Evolutionary conservation across 2,888 invertebrate genomes (phyloP).

Genomic region (Muscina levida): DNA sequence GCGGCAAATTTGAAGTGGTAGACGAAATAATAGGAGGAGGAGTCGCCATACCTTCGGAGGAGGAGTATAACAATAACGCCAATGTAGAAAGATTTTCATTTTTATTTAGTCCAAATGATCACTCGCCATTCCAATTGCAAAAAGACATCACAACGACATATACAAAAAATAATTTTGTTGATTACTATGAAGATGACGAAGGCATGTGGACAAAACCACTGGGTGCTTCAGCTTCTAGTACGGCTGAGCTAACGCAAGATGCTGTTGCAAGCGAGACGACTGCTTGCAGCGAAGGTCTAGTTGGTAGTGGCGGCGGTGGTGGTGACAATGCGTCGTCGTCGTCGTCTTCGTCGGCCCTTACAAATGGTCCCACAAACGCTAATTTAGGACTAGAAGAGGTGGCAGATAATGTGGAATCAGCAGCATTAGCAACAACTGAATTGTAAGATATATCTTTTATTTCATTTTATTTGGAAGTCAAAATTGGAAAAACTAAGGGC

Average conservation of each 20-base stretch:
- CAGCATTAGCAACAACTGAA: slow-evolving; percentile 49
- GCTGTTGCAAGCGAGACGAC: background rate
- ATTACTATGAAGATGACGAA: slow-evolving; percentile 75
- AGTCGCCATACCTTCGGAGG: slow-evolving; percentile 65
- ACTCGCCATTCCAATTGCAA: slow-evolving; percentile 42
- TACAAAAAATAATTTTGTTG: slow-evolving; percentile 70
- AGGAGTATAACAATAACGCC: slow-evolving; percentile 77
- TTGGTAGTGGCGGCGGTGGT: slow-evolving; percentile 13
- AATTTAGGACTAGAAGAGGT: slow-evolving; percentile 51
- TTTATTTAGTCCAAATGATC: slow-evolving; percentile 46
- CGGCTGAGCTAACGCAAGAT: slow-evolving; percentile 18
- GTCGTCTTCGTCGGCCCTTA: slow-evolving; percentile 37
- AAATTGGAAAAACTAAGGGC: too few species aligned
- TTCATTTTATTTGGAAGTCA: slow-evolving; percentile 49
- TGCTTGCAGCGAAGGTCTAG: too few species aligned
- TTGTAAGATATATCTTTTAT: slow-evolving; percentile 56
- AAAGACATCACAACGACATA: slow-evolving; percentile 21
- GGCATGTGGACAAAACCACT: slow-evolving; percentile 78
- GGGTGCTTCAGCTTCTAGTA: slow-evolving; percentile 66
- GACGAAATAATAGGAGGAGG: slow-evolving; percentile 5
- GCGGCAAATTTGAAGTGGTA: too few species aligned
- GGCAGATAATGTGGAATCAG: slow-evolving; percentile 41
- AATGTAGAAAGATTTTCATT: slow-evolving; percentile 74
- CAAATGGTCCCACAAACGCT: slow-evolving; percentile 71
- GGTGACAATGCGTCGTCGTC: too few species aligned